Evolutionary conservation across 1,140 invertebrate genomes (phyloP), one percentile per base, ranked within the genome.

Genomic region (Drosophila rhopaloa): DNA sequence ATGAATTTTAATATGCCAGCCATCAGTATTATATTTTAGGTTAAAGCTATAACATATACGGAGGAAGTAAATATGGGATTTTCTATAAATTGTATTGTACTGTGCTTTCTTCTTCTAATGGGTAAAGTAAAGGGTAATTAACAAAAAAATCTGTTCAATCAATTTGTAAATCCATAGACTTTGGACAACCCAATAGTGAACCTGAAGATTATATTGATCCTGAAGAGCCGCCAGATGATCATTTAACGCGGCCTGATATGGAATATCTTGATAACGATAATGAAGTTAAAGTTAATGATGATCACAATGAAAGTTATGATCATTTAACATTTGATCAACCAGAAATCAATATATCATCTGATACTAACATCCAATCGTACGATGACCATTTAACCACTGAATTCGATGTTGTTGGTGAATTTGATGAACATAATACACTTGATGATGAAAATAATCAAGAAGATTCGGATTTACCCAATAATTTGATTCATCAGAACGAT

Each of bases 11-110:
- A 61, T 10, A 40, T n/a, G 11, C 13, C 41, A 32, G 3, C 1
- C 38, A 8, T 1, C 67, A 74, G 67, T 72, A 72, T 74, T 62
- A 72, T 38, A 40, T 40, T 32, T 47, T 35, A 35, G 10, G 32
- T 16, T 9, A 60, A 48, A 41, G 16, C 48, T 14, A 9, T 24
- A 61, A 41, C 56, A 37, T 10, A 53, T 40, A 37, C 19, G 4
- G 14, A 14, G 10, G 9, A 11, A 14, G 1, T 9, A 7, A 40
- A 40, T 6, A 71, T 72, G 68, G 2, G 0, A 35, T 7, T n/a
- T n/a, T 3, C 0, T 14, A 13, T 67, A 11, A 5, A 35, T 35
- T 38, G 47, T 24, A 9, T 41, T 48, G 4, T 67, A 14, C 6
- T 35, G 4, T 24, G 13, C 13, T 10, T 32, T 1, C 2, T 63